phyloP scores from a whole-genome alignment of 2,113 vertebrate genomes.

The Hippocampus comes region DNA sequence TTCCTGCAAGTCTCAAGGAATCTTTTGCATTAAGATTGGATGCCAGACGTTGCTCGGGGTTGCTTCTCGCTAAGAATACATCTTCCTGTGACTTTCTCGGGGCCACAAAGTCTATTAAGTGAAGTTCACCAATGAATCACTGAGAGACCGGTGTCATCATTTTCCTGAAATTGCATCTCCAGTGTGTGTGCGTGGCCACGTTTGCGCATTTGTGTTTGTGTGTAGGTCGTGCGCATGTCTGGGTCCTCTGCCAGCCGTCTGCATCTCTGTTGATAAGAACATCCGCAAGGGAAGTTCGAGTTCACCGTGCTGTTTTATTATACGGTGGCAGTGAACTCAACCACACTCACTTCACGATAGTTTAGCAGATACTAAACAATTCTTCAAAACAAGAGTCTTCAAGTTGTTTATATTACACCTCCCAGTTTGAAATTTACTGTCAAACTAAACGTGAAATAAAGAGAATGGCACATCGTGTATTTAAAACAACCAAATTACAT shows the following conservation, averaged over 20 bases:
- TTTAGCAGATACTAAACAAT: no score
- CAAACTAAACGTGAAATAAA: no score
- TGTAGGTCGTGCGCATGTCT: not conserved
- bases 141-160: constrained; percentile 49
- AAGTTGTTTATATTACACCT: no score
- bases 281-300: constrained; percentile 10
- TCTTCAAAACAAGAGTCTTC: no score
- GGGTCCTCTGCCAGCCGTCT: constrained; percentile 8
- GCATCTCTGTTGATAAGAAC: constrained; percentile 16
- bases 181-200: constrained; percentile 10
- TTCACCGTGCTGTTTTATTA: constrained; percentile 4
- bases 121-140: constrained; percentile 45
- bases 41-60: not conserved
- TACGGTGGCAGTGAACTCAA: not conserved
- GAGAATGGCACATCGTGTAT: no score
- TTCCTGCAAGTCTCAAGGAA: constrained; percentile 25
- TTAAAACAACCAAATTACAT: no score
- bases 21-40: not conserved
- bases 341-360: no score
- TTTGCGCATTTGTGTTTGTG: constrained; percentile 4
- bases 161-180: constrained; percentile 54
- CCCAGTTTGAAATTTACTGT: no score
- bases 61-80: constrained; percentile 17
- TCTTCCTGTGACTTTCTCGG: constrained; percentile 34
- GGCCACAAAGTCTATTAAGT: constrained; percentile 57